Percentiles rank a stretch among this genome's conserved stretches.
Conservation (phyloP, 2,888 invertebrate genomes). For the Xylophagus ater region DNA sequence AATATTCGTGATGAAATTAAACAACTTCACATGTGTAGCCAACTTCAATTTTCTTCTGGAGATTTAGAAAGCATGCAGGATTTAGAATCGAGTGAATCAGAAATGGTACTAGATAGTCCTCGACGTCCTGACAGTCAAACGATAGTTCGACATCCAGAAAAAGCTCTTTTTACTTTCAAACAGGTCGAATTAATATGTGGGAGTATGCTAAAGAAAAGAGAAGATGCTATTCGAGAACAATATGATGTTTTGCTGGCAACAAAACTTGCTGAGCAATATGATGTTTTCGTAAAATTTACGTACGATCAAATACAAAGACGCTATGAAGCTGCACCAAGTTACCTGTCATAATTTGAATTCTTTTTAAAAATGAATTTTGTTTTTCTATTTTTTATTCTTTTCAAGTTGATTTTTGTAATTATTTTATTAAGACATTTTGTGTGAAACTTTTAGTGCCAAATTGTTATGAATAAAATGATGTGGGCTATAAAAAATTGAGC, state of each 20-base stretch:
- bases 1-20: conserved; percentile 88
- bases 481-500: no score
- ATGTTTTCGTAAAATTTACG: conserved; percentile 97
- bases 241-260: conserved; percentile 86
- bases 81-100: conserved; percentile 54
- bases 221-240: conserved; percentile 84
- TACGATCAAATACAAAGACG: conserved; percentile 89
- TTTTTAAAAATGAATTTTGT: no score
- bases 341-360: conserved; percentile 9
- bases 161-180: conserved; percentile 88
- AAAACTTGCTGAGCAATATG: conserved; percentile 96
- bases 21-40: conserved; percentile 79
- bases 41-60: conserved; percentile 58
- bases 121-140: conserved; percentile 40
- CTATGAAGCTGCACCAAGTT: conserved; percentile 43
- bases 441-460: no score
- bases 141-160: conserved; percentile 49
- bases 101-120: conserved; percentile 49
- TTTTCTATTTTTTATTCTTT: no score
- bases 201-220: conserved; percentile 90
- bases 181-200: conserved; percentile 96
- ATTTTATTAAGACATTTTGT: no score
- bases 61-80: conserved; percentile 49
- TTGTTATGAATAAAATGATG: no score
- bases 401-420: no score